These are phyloP conservation scores for Euura lappo DNA, from an alignment of 1,140 invertebrate species.

Conservation along the genomic window DNA sequence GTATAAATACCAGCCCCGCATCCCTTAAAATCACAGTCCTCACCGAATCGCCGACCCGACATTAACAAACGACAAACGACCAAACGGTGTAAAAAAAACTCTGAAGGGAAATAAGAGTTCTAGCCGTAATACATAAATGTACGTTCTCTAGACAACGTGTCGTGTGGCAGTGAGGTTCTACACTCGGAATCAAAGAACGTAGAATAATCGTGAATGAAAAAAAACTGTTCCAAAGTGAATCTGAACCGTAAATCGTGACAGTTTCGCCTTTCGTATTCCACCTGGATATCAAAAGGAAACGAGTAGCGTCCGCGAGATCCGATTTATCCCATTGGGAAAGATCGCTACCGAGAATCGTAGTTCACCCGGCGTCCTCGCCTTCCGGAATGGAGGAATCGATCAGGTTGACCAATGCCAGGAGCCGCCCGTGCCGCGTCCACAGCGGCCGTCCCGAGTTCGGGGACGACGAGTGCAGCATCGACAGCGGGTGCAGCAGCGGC, in stretches of 20 bases:
- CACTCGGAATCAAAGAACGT: too few species aligned
- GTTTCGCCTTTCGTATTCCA: background rate
- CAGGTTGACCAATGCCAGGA: constrained; percentile 30
- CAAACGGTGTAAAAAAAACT: too few species aligned
- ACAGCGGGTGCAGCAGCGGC: constrained; percentile 54
- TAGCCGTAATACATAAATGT: too few species aligned
- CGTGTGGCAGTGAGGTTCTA: too few species aligned
- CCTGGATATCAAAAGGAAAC: background rate
- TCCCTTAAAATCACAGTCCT: background rate
- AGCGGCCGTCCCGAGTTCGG: constrained; percentile 31
- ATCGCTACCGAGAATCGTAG: background rate
- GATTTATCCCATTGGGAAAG: background rate
- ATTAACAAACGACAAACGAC: too few species aligned
- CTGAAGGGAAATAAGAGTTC: too few species aligned
- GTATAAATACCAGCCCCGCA: background rate
- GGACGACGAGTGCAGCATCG: constrained; percentile 53
- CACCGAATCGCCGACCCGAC: background rate
- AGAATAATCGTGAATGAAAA: too few species aligned
- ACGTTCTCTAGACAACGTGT: too few species aligned
- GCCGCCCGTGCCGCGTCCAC: constrained; percentile 16
- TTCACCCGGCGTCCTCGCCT: constrained; percentile 2
- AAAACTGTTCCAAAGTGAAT: too few species aligned
- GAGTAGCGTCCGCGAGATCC: background rate
- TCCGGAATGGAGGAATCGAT: constrained; percentile 43
- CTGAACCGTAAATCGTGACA: too few species aligned